Conservation (phyloP, 2,113 vertebrate species). For the Chaetodon auriga region DNA sequence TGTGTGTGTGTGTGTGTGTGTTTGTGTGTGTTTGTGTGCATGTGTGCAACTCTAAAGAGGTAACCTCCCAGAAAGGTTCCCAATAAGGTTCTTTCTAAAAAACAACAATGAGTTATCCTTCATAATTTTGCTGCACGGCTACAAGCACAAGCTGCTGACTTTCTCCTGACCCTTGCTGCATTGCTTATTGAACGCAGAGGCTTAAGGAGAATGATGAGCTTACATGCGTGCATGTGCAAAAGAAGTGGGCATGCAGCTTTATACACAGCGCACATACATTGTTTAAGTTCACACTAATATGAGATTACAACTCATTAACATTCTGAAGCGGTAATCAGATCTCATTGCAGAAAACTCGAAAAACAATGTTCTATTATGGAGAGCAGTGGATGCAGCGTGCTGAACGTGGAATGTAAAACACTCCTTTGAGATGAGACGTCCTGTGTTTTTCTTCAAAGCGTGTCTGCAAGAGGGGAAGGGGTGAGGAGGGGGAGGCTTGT, state of each 20-base stretch:
- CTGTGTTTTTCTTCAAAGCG: slow-evolving; percentile 71
- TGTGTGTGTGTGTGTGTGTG: slow-evolving; percentile 18
- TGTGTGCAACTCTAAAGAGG: slow-evolving; percentile 30
- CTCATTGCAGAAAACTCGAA: slow-evolving; percentile 19
- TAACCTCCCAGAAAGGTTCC: slow-evolving; percentile 65
- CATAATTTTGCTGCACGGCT: slow-evolving; percentile 34
- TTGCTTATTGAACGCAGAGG: slow-evolving; percentile 44
- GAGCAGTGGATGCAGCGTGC: slow-evolving; percentile 22
- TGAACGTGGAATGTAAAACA: slow-evolving; percentile 62
- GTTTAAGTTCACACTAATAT: slow-evolving; percentile 22
- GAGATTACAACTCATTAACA: slow-evolving; percentile 44
- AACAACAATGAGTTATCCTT: slow-evolving; percentile 70
- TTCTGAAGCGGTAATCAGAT: slow-evolving; percentile 44
- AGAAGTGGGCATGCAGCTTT: not conserved
- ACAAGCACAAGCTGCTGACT: slow-evolving; percentile 53
- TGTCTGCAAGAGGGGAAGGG: slow-evolving; percentile 39
- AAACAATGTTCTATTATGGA: slow-evolving; percentile 42
- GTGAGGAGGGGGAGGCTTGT: slow-evolving; percentile 23
- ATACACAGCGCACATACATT: not conserved
- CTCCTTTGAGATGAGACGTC: slow-evolving; percentile 58
- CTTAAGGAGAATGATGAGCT: slow-evolving; percentile 44
- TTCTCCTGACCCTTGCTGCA: slow-evolving; percentile 51
- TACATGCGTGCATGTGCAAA: slow-evolving; percentile 31
- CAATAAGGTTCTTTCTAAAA: slow-evolving; percentile 61
- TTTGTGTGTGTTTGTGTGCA: slow-evolving; percentile 16